Base-by-base conservation (phyloP, 2,888 invertebrate species). In the Thymelicus sylvestris region DNA sequence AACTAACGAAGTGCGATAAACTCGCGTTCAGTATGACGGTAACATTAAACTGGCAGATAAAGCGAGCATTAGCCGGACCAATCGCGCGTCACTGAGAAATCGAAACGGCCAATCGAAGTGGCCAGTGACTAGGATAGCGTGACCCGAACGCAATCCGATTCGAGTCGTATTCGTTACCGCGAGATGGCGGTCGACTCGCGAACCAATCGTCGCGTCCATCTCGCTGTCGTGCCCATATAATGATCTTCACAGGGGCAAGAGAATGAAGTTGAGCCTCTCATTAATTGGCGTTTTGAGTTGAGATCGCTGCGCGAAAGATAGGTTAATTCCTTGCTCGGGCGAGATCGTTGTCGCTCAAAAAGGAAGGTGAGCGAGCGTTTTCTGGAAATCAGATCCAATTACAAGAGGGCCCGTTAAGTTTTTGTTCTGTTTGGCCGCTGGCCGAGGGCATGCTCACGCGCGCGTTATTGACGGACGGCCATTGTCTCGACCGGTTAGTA, bases 381-480 rank as follows among this genome's bases (percentile, higher is more conserved):
- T 93, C 93, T 93, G 93, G 93, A 92, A 93, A 93, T 93, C 93
- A 91, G 93, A 93, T 93, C 93, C 93, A 93, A 93, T 93, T 93
- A 93, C 93, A 93, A 86, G 90, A 86, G 84, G 86, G 87, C 84
- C 92, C 90, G 91, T 92, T 91, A 90, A 89, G 87, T 87, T 92
- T 93, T 93, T 93, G 89, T 91, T 93, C 90, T 93, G 89, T 93
- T 93, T 92, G 87, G 85, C 85, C 85, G 81, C 84, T 81, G 86
- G 85, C 85, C 80, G 83, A 84, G 77, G 76, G 76, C 75, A 72
- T 75, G 76, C 86, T 88, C 91, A 88, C 90, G 84, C 81, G 84
- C 81, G 81, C 82, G 84, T 85, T 87, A 87, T 88, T 92, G 91
- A 91, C 84, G 87, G 87, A 91, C 90, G 86, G 82, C 83, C 82